Percentiles rank a stretch among this genome's conserved stretches.
Evolutionary conservation across 2,797 vertebrate species (phyloP).

Genomic region (Tarsius wallacei): DNA sequence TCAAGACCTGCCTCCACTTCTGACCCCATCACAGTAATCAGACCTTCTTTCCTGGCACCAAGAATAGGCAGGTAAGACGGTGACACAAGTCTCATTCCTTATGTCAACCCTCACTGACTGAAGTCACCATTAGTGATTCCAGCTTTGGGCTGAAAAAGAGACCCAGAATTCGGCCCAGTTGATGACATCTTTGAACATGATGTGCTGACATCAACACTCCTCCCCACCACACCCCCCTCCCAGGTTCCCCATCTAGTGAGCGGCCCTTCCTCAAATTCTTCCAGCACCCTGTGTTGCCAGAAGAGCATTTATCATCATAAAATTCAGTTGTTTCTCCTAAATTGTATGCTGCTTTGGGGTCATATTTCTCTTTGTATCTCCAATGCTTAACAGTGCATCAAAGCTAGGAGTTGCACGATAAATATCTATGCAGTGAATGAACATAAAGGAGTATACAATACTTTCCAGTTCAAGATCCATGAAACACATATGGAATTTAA

Average conservation of each 20-base stretch:
- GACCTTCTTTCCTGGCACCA: neutral
- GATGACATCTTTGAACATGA: neutral
- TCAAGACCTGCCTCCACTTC: conserved; percentile 1
- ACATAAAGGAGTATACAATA: neutral
- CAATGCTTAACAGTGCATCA: neutral
- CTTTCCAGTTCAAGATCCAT: conserved; percentile 3
- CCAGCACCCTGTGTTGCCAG: neutral
- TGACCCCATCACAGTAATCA: neutral
- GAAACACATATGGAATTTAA: neutral
- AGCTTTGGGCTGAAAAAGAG: neutral
- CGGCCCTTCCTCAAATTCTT: neutral
- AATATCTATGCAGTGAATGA: neutral
- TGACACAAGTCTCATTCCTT: neutral
- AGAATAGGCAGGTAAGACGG: neutral
- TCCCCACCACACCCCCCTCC: too few relatives aligned
- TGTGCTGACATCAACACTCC: neutral
- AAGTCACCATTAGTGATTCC: neutral
- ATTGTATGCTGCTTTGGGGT: neutral
- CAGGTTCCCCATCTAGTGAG: neutral
- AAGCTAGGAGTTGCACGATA: neutral
- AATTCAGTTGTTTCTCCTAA: neutral
- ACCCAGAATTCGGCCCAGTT: neutral
- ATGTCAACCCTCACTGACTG: neutral
- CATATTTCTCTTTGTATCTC: neutral
- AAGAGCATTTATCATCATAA: neutral